These are phyloP conservation scores for Ophion ventricosus DNA, from an alignment of 2,888 invertebrate genomes.

Conservation along the genomic window DNA sequence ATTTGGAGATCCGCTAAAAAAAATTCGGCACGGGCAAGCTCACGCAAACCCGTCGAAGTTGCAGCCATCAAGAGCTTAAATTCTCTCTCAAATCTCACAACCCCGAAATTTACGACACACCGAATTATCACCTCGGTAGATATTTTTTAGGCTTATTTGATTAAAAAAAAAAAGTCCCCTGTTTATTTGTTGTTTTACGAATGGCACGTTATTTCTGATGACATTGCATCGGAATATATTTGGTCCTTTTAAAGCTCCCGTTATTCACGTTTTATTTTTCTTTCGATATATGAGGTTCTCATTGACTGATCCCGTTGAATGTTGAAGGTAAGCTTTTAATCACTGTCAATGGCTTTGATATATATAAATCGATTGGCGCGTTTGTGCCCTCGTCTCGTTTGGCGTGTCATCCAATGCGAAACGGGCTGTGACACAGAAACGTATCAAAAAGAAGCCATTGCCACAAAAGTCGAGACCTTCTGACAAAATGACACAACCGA, in stretches of 20 bases:
- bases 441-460: constrained; percentile 9
- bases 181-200: neutral
- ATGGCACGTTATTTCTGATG: neutral
- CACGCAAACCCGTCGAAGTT: no score
- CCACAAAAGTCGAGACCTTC: constrained; percentile 1
- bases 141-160: neutral
- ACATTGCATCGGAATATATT: neutral
- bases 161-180: neutral
- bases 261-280: neutral
- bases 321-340: constrained; percentile 48
- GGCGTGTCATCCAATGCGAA: constrained; percentile 18
- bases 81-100: no score
- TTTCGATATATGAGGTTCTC: neutral
- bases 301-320: constrained; percentile 26
- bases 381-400: constrained; percentile 18
- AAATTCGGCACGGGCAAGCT: no score
- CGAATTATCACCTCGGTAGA: neutral
- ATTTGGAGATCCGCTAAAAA: no score
- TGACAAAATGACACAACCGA: constrained; percentile 5
- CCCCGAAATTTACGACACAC: no score
- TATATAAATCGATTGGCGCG: constrained; percentile 29
- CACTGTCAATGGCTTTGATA: constrained; percentile 35
- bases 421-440: constrained; percentile 12
- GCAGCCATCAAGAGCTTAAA: no score
- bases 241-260: neutral